Base-by-base conservation (phyloP, 1,140 invertebrate species). In the Formica selysi region DNA sequence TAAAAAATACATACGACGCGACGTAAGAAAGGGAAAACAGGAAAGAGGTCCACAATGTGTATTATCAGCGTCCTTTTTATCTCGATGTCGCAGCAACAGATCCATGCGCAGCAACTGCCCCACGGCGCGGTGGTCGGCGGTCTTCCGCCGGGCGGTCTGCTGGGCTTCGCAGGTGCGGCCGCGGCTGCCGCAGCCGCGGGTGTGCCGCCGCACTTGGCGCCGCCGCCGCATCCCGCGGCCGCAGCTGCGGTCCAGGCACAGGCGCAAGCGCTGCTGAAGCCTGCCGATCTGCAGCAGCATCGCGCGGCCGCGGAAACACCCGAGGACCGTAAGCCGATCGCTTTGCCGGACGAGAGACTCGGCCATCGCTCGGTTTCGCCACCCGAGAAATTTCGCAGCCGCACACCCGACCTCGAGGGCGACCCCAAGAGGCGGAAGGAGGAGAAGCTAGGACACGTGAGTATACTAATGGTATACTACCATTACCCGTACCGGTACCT, bases 101-200 rank as follows among this genome's bases (percentile, higher is more conserved):
- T 98, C 97, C 98, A 98, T 93, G 98, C 98, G 57, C 97, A 98
- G 95, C 97, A 98, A 95, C 93, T 98, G 87, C 98, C 98, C 11
- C 94, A 95, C 22, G 97, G 97, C 86, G 97, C 97, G 38, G 96
- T 96, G 32, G 98, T 98, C 91, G 97, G 95, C 61, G 95, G 94
- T 93, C 93, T 91, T 93, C 95, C 88, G 91, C 95, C 92, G 29
- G 95, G 90, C 62, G 93, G 93, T 86, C 90, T 94, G 83, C 90
- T 94, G 89, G 92, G 93, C 89, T 94, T 94, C 91, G 95, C 91
- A 89, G 95, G 92, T 87, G 94, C 91, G 59, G 94, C 94, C 41
- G 93, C 94, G 44, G 93, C 93, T 67, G 93, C 91, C 57, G 91
- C 91, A 68, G 92, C 93, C 36, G 94, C 93, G 57, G 93, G 92